Conservation (phyloP, 2,888 invertebrate genomes). For the Apeira syringaria region DNA sequence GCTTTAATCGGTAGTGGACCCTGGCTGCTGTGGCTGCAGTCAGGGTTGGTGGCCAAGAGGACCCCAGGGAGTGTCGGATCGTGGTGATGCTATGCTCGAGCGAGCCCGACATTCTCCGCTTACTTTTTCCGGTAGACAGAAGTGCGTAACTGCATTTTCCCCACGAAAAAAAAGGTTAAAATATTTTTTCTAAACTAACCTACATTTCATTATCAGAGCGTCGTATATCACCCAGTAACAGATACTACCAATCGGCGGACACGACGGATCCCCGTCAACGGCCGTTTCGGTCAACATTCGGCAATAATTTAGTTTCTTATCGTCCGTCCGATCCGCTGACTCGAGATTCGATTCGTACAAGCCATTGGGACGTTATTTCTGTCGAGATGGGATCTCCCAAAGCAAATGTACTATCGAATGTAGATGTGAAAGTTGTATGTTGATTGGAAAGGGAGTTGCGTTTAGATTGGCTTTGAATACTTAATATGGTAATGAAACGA, state of each 20-base stretch:
- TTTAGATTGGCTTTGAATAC: conserved; percentile 1
- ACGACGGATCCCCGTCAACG: conserved; percentile 23
- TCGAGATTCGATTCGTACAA: conserved; percentile 45
- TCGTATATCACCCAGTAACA: background rate
- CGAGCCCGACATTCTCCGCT: too few species aligned
- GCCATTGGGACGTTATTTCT: conserved; percentile 23
- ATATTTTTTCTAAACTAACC: too few species aligned
- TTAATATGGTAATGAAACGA: background rate
- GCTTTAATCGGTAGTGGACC: too few species aligned
- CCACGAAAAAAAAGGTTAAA: too few species aligned
- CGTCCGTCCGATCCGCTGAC: conserved; percentile 63
- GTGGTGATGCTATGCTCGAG: too few species aligned
- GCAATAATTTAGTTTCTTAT: conserved; percentile 75
- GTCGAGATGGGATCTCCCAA: conserved; percentile 29
- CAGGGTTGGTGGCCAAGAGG: too few species aligned
- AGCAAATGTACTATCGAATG: conserved; percentile 17
- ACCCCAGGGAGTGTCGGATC: too few species aligned
- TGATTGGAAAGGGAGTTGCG: conserved; percentile 3
- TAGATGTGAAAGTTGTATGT: conserved; percentile 4
- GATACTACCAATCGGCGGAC: conserved; percentile 2
- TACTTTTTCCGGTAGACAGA: too few species aligned
- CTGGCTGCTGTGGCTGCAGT: too few species aligned
- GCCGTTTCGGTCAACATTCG: conserved; percentile 55
- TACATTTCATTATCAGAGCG: background rate
- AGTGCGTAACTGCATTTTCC: too few species aligned